A percentile compares a stretch with the other conserved stretches of the same genome.
These are phyloP conservation scores for Lytechinus variegatus DNA, from an alignment of 35 echinoderm and acorn worm species.

Conservation along the genomic window DNA sequence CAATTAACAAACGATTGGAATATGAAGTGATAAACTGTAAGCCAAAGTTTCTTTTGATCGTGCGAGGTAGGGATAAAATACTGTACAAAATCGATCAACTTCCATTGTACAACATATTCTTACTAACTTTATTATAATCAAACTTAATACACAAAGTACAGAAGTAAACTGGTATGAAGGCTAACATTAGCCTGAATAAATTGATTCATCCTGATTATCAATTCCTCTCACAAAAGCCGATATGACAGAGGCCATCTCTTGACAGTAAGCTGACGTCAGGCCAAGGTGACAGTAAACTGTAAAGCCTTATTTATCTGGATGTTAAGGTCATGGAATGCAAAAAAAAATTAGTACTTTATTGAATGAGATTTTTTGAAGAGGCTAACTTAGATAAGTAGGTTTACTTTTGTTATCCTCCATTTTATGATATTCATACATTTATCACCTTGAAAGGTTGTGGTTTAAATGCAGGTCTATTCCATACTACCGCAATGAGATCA, in stretches of 20 bases:
- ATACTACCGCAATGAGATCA: conserved; percentile 69
- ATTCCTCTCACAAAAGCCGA: not conserved
- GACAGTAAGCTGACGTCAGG: not conserved
- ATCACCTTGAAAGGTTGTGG: conserved; percentile 79
- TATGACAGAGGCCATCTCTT: not conserved
- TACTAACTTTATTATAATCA: too few relatives aligned
- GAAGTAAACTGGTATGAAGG: not conserved
- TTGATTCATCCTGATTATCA: not conserved
- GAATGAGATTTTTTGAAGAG: too few relatives aligned
- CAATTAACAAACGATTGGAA: too few relatives aligned
- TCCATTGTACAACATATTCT: too few relatives aligned
- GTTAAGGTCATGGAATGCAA: not conserved
- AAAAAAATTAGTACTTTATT: too few relatives aligned
- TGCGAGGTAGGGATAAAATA: too few relatives aligned
- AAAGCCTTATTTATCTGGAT: not conserved
- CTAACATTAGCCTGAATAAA: not conserved
- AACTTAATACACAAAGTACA: too few relatives aligned
- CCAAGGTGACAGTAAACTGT: not conserved
- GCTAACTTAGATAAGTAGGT: too few relatives aligned
- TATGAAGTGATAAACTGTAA: too few relatives aligned
- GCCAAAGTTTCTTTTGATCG: too few relatives aligned
- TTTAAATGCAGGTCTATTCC: conserved; percentile 80
- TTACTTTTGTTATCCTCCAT: too few relatives aligned
- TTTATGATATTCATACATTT: not conserved
- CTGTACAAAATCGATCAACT: too few relatives aligned